phyloP scores from a whole-genome alignment of 1,140 invertebrate species.

The Paralvinella palmiformis region DNA sequence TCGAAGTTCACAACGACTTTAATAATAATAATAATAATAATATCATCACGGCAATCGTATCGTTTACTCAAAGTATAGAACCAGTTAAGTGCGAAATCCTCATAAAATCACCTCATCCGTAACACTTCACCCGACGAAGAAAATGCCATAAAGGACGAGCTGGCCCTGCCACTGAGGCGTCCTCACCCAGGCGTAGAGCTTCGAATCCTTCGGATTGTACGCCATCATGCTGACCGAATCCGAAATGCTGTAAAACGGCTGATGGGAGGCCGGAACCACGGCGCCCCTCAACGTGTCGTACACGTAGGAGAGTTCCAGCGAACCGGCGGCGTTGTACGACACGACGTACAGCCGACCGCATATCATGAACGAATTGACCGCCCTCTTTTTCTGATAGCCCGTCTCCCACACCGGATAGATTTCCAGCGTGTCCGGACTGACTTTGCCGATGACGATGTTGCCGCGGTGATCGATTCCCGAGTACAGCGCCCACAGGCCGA shows the following conservation, averaged over 20 bases:
- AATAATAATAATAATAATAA: too few relatives aligned
- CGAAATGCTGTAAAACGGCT: background rate
- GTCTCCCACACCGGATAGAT: background rate
- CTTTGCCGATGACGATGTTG: background rate
- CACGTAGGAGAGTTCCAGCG: background rate
- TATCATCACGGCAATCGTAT: too few relatives aligned
- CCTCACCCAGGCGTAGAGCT: background rate
- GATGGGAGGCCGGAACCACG: background rate
- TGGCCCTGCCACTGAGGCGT: background rate
- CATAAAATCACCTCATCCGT: too few relatives aligned
- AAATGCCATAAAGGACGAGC: background rate
- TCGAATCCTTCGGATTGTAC: slow-evolving; percentile 2
- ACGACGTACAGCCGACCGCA: slow-evolving; percentile 1
- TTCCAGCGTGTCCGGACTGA: background rate
- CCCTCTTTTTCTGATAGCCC: background rate
- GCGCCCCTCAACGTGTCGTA: background rate
- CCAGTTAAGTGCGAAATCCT: too few relatives aligned
- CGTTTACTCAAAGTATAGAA: too few relatives aligned
- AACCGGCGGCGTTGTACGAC: background rate
- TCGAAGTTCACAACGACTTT: too few relatives aligned
- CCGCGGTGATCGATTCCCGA: background rate
- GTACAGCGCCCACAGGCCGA: background rate
- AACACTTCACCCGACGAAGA: background rate
- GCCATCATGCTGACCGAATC: background rate
- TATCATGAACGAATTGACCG: slow-evolving; percentile 1